Evolutionary conservation across 2,888 invertebrate genomes (phyloP), one percentile per base, ranked within the genome.

Genomic region (Papilio gigon): DNA sequence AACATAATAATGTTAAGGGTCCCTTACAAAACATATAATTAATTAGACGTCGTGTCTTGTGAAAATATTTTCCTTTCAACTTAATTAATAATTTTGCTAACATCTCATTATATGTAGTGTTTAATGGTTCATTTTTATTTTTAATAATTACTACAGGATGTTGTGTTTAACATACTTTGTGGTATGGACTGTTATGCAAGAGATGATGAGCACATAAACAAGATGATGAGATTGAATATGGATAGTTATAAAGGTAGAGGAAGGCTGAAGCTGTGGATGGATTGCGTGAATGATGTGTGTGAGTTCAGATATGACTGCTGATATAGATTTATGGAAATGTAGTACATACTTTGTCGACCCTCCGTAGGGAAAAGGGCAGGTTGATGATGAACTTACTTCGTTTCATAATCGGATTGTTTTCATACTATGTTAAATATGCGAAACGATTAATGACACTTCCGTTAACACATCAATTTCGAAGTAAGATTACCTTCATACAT

Each of bases 401-500:
- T 59, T 25, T 8, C 20, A 59, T 17, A 60, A 60, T 47, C 35
- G n/a, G 17, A 66, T 37, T 35, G 25, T 27, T 60, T 20, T 47
- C 17, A 20, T 11, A n/a, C 25, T 30, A n/a, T 22, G 20, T 58
- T 22, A 22, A 58, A 30, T 56, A 33, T 58, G 27, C 33, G 33
- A 14, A 53, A 64, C 44, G 20, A 14, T 60, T 66, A 60, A 25
- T 59, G 59, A 66, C 44, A 25, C 44, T 58, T 65, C 20, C 44
- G n/a, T 65, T 58, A 44, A 35, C 35, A 30, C 53, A 25, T 35
- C 42, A 58, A 61, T 67, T 61, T 37, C 30, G 14, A 17, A 53
- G 37, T 37, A 61, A 61, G 50, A 61, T 74, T 74, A 71, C 70
- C 71, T 73, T 75, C 78, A 77, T 81, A 80, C 80, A 82, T 84